These are phyloP conservation scores for Sceliomorpha sp. DNA, from an alignment of 2,888 invertebrate genomes.

Conservation along the genomic window DNA sequence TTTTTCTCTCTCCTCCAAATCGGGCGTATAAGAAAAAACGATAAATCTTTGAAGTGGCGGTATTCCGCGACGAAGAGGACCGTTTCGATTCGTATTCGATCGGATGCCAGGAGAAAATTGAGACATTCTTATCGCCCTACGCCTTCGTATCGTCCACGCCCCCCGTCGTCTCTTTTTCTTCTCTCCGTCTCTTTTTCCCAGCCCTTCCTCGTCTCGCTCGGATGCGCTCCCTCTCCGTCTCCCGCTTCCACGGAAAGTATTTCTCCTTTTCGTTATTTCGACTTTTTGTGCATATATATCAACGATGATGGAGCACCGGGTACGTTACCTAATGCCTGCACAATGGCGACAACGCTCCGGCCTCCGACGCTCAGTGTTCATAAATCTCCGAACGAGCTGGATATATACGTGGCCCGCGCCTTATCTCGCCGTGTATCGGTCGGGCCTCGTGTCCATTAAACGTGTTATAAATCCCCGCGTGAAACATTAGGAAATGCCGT, in stretches of 20 bases:
- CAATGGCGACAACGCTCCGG: slow-evolving; percentile 66
- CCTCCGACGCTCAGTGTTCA: slow-evolving; percentile 57
- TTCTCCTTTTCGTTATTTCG: slow-evolving; percentile 14
- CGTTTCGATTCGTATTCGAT: slow-evolving; percentile 22
- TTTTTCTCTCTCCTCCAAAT: no score
- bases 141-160: slow-evolving; percentile 24
- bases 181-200: slow-evolving; percentile 15
- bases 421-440: slow-evolving; percentile 66
- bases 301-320: slow-evolving; percentile 63
- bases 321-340: slow-evolving; percentile 67
- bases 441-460: slow-evolving; percentile 62
- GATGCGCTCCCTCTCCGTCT: slow-evolving; percentile 9
- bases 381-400: slow-evolving; percentile 69
- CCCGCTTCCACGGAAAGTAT: slow-evolving; percentile 1
- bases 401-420: slow-evolving; percentile 36
- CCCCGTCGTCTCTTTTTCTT: slow-evolving; percentile 11
- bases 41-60: slow-evolving; percentile 10
- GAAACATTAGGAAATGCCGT: slow-evolving; percentile 67
- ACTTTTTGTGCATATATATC: slow-evolving; percentile 55
- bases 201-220: slow-evolving; percentile 8
- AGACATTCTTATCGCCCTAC: slow-evolving; percentile 31
- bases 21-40: slow-evolving; percentile 5
- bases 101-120: slow-evolving; percentile 21
- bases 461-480: slow-evolving; percentile 69
- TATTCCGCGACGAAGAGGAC: slow-evolving; percentile 12